Percentiles rank a stretch among this genome's conserved stretches.
phyloP scores from a whole-genome alignment of 2,113 vertebrate species.

The Istiophorus platypterus region DNA sequence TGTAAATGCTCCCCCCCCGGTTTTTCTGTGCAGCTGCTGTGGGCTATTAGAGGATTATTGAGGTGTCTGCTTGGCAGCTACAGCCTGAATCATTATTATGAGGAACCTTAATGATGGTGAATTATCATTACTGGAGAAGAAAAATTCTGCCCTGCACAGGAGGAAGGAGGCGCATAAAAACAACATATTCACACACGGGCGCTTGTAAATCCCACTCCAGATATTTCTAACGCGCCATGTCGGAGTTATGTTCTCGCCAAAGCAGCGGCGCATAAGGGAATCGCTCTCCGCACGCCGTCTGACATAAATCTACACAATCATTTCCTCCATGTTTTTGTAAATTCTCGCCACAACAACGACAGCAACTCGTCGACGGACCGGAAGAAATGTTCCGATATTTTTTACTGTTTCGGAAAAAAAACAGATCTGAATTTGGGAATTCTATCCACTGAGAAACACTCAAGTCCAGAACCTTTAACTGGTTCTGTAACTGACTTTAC shows the following conservation, averaged over 20 bases:
- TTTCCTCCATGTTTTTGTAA: not conserved
- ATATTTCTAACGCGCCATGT: constrained; percentile 38
- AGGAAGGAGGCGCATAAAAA: constrained; percentile 36
- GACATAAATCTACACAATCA: constrained; percentile 22
- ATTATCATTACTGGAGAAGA: constrained; percentile 70
- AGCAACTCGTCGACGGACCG: too few species aligned
- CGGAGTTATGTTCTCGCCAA: not conserved
- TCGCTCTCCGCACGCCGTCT: not conserved
- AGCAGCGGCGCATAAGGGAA: not conserved
- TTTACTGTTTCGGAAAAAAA: too few species aligned
- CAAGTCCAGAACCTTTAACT: not conserved
- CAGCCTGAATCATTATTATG: constrained; percentile 58
- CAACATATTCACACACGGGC: constrained; percentile 33
- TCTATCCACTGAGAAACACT: too few species aligned
- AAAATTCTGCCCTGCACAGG: constrained; percentile 45
- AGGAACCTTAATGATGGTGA: constrained; percentile 63
- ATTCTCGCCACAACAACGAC: not conserved
- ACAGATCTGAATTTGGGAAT: too few species aligned
- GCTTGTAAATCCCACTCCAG: constrained; percentile 47
- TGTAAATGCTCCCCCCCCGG: not conserved
- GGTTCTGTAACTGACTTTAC: not conserved
- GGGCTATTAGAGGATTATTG: constrained; percentile 39
- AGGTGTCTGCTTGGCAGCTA: constrained; percentile 44
- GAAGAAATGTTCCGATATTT: too few species aligned
- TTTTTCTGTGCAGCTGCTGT: constrained; percentile 3